Evolutionary conservation across 92 coral and sea anemone species (phyloP).

Genomic region (Nematostella vectensis): DNA sequence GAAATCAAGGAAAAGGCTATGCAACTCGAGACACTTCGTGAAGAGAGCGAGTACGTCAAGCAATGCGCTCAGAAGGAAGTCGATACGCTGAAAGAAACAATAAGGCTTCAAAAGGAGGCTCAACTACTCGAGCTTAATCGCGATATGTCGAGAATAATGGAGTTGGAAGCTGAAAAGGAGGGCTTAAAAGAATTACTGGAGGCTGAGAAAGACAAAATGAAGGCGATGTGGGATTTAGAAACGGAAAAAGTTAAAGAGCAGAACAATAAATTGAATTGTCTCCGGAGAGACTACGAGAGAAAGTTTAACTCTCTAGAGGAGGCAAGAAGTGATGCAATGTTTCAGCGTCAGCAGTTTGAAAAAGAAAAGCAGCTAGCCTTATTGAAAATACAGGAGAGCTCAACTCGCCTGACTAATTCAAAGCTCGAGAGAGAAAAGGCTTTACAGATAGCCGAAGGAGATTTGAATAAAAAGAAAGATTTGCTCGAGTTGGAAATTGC

Average conservation of each 20-base stretch:
- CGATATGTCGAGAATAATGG: constrained; percentile 72
- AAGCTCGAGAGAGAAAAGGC: constrained; percentile 56
- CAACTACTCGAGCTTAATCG: constrained; percentile 58
- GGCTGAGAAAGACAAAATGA: constrained; percentile 52
- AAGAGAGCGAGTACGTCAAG: constrained; percentile 53
- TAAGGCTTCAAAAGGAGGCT: constrained; percentile 74
- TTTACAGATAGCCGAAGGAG: constrained; percentile 42
- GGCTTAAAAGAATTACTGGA: constrained; percentile 47
- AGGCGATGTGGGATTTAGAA: constrained; percentile 64
- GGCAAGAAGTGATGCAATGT: constrained; percentile 49
- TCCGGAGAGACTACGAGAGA: constrained; percentile 53
- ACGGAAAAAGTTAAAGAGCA: constrained; percentile 51
- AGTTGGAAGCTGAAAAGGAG: constrained; percentile 65
- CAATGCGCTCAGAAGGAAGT: constrained; percentile 72
- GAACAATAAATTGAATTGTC: constrained; percentile 41
- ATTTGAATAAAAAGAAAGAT: constrained; percentile 63
- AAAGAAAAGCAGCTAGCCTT: constrained; percentile 47
- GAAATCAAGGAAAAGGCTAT: constrained; percentile 61
- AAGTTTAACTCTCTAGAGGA: constrained; percentile 70
- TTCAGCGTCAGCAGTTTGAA: constrained; percentile 64
- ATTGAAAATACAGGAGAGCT: constrained; percentile 38
- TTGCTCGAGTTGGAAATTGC: constrained; percentile 67
- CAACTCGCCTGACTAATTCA: constrained; percentile 41
- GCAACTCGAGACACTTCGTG: constrained; percentile 64
- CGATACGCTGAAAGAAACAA: constrained; percentile 55